Percentiles rank a stretch among this genome's conserved stretches.
Conservation (phyloP, 1,140 invertebrate species). For the Tetraneura akinire region DNA sequence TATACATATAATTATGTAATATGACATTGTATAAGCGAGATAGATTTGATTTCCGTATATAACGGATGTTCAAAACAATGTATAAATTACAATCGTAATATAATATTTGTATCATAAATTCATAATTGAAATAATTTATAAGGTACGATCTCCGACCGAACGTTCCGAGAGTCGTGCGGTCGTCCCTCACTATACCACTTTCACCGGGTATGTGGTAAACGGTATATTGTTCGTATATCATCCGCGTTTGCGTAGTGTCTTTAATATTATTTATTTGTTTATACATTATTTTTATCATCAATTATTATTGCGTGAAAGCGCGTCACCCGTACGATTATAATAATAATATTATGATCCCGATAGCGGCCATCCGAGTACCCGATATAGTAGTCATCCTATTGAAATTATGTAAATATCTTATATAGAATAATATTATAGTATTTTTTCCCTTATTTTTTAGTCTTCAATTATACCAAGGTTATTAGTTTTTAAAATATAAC, state of each 20-base stretch:
- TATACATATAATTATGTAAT: no score
- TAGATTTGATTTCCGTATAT: no score
- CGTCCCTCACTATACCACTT: constrained; percentile 16
- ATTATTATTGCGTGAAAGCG: constrained; percentile 26
- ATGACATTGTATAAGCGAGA: no score
- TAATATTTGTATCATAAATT: no score
- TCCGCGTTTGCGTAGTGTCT: not conserved
- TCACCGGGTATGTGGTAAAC: constrained; percentile 4
- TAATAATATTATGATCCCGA: constrained; percentile 18
- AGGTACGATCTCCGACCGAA: not conserved
- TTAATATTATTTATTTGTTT: not conserved
- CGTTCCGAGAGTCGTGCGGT: constrained; percentile 15
- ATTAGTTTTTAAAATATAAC: no score
- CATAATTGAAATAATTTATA: no score
- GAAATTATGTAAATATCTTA: constrained; percentile 29
- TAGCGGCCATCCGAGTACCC: not conserved
- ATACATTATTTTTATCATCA: not conserved
- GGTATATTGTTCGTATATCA: constrained; percentile 39
- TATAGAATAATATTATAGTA: not conserved
- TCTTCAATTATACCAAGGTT: no score
- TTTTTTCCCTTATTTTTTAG: no score
- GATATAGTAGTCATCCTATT: constrained; percentile 36
- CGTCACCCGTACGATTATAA: no score
- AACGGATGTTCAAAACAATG: no score
- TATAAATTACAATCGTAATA: no score